Evolutionary conservation across 2,797 vertebrate species (phyloP).

Genomic region (Rhinophrynus dorsalis): DNA sequence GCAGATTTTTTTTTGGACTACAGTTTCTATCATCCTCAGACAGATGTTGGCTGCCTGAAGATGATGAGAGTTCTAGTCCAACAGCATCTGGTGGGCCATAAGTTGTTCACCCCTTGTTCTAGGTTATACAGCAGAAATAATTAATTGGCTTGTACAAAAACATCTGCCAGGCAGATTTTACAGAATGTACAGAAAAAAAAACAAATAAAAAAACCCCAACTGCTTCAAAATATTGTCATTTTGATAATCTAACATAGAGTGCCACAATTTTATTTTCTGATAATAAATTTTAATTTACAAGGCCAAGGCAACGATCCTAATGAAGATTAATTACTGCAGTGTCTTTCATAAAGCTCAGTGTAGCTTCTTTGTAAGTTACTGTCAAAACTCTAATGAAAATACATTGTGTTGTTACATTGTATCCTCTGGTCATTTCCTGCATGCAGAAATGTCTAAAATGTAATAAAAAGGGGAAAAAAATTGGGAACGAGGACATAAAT

Average conservation of each 20-base stretch:
- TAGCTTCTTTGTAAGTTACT: constrained; percentile 58
- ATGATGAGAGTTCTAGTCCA: no score
- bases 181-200: constrained; percentile 46
- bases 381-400: constrained; percentile 63
- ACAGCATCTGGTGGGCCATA: no score
- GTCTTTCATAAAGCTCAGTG: constrained; percentile 56
- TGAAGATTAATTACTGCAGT: constrained; percentile 72
- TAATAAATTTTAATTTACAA: constrained; percentile 68
- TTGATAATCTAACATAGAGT: constrained; percentile 61
- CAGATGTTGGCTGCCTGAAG: no score
- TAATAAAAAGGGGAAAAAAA: not conserved
- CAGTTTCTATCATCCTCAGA: no score
- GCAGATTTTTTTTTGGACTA: no score
- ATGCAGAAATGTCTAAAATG: constrained; percentile 33
- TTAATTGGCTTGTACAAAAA: constrained; percentile 51
- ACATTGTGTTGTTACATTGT: constrained; percentile 47
- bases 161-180: constrained; percentile 50
- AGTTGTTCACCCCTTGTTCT: no score
- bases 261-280: constrained; percentile 53
- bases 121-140: constrained; percentile 50
- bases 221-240: constrained; percentile 55
- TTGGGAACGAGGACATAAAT: no score
- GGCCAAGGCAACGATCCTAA: constrained; percentile 60
- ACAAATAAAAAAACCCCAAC: constrained; percentile 43
- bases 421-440: constrained; percentile 43